Evolutionary conservation across 2,113 vertebrate genomes (phyloP).

Genomic region (Cynocephalus volans): DNA sequence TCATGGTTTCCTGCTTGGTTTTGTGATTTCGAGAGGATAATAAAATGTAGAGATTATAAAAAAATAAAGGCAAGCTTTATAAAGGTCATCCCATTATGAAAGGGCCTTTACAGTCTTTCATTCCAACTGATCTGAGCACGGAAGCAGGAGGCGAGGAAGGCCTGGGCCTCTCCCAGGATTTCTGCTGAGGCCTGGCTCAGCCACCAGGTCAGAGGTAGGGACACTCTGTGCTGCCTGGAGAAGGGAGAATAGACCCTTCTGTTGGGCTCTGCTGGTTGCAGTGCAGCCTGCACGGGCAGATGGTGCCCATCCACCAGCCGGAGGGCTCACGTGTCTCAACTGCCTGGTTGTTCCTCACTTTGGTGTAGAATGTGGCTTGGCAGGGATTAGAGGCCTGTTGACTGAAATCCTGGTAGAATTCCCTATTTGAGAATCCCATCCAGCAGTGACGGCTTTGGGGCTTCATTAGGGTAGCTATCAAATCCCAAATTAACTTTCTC

Average conservation of each 20-base stretch:
- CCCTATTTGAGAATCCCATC: background rate
- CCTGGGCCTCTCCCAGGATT: background rate
- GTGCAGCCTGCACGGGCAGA: background rate
- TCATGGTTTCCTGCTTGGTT: background rate
- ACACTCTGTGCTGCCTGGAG: background rate
- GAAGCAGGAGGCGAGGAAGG: background rate
- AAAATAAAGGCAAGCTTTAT: background rate
- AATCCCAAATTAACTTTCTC: background rate
- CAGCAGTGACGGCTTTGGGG: background rate
- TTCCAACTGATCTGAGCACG: background rate
- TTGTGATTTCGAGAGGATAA: conserved; percentile 23
- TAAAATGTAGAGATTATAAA: conserved; percentile 17
- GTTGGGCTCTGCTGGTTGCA: conserved; percentile 9
- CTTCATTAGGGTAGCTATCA: background rate
- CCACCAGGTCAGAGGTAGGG: background rate
- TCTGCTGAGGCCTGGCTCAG: background rate
- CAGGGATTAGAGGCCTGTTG: conserved; percentile 34
- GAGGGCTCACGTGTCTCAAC: background rate
- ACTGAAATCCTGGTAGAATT: conserved; percentile 6
- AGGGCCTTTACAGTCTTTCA: background rate
- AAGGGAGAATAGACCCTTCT: conserved; percentile 36
- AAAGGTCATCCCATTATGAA: background rate
- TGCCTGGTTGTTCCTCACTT: background rate
- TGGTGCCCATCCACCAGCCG: background rate
- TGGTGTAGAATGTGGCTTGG: background rate